Evolutionary conservation across 2,888 invertebrate species (phyloP), one percentile per base, ranked within the genome.

Genomic region (Itoplectis maculator): DNA sequence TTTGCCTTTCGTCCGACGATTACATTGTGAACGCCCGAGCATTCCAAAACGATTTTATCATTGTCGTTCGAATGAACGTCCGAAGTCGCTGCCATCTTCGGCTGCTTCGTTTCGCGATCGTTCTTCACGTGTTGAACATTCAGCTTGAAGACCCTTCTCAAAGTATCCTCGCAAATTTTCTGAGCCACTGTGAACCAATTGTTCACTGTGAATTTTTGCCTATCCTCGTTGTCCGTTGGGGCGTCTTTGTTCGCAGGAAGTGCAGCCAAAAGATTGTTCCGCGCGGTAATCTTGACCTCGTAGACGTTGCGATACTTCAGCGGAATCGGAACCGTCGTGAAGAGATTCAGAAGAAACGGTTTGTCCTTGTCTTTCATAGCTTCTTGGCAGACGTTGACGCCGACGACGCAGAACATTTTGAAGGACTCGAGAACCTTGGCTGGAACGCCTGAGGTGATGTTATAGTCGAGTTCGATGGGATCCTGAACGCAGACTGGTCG

Each of bases 401-500:
- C 90, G 13, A 88, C 77, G 18, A 82, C 68, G 66, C 93, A 93
- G 42, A 89, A 89, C 0, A 84, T 85, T 54, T 91, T 87, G 84
- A 93, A 93, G 35, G 79, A 70, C 20, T 90, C 83, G 2, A 93
- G 68, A 37, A 88, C 61, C 61, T 88, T 88, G 7, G 13, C 9
- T 1, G 85, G 61, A 11, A 95, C 90, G 0, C 91, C 87, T 9
- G 91, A 91, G 0, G 94, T 93, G 3, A 95, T 93, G 87, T 96
- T 96, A 87, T 94, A 94, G 84, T 93, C 93, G 72, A 95, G 94
- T 88, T 96, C 95, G 87, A 96, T 95, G 0, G 96, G 96, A 91
- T 96, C 96, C 92, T 96, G 96, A 0, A 96, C 89, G 87, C 95
- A 95, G 72, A 96, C 90, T 0, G 93, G 78, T 47, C 63, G 85